Evolutionary conservation across 2,113 vertebrate species (phyloP).

Genomic region (Phalacrocorax aristotelis): DNA sequence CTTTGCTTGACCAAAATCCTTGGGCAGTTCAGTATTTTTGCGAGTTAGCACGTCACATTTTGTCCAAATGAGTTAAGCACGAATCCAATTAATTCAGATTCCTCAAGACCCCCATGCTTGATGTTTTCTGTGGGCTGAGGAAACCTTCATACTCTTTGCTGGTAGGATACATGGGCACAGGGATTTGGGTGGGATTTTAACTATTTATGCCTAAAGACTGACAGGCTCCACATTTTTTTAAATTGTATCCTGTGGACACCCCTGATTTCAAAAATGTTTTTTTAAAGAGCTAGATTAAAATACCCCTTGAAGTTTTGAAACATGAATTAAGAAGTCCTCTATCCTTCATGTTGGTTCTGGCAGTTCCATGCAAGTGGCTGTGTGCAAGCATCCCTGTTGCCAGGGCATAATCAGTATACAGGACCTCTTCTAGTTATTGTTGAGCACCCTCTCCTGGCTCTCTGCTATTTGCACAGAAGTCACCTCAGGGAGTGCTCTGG

Average conservation of each 20-base stretch:
- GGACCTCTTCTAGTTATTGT: slow-evolving; percentile 8
- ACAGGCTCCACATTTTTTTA: not conserved
- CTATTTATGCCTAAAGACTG: not conserved
- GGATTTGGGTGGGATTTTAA: not conserved
- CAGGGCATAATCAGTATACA: not conserved
- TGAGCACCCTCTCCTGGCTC: slow-evolving; percentile 56
- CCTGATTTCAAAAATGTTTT: not conserved
- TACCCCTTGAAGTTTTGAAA: not conserved
- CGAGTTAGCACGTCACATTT: not conserved
- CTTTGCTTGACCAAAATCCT: not conserved
- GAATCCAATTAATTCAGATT: not conserved
- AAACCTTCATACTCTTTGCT: not conserved
- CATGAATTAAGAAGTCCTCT: not conserved
- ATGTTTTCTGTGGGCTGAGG: not conserved
- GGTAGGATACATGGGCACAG: accelerated
- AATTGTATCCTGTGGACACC: not conserved
- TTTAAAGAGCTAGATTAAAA: not conserved
- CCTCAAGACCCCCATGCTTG: not conserved
- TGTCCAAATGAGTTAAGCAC: not conserved
- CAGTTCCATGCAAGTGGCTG: not conserved
- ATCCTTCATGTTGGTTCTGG: not conserved
- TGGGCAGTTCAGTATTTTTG: not conserved
- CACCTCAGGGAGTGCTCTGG: not conserved
- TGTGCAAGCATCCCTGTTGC: not conserved
- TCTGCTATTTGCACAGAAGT: not conserved